Percentiles rank a stretch among this genome's conserved stretches.
phyloP scores from a whole-genome alignment of 1,140 invertebrate genomes.

The Meteorus sp. region DNA sequence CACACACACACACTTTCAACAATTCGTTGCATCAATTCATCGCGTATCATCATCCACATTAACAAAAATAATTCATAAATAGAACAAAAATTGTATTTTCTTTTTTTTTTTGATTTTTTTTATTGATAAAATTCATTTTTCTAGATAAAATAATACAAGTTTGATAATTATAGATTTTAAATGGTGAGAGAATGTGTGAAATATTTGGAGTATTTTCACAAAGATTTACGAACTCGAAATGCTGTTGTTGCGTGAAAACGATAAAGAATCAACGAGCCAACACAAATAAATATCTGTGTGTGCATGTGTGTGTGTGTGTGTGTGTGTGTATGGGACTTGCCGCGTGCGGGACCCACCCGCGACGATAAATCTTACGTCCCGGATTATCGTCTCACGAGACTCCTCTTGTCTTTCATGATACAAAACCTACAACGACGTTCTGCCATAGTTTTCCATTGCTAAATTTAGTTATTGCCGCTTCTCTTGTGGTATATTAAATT shows the following conservation, averaged over 20 bases:
- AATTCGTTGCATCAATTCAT: too few species aligned
- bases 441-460: slow-evolving; percentile 24
- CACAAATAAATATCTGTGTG: neutral
- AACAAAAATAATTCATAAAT: too few species aligned
- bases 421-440: neutral
- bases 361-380: slow-evolving; percentile 17
- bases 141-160: too few species aligned
- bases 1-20: too few species aligned
- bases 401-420: neutral
- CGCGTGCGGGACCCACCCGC: slow-evolving; percentile 2
- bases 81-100: too few species aligned
- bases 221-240: neutral
- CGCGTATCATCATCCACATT: too few species aligned
- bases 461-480: slow-evolving; percentile 43
- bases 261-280: neutral
- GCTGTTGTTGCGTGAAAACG: neutral
- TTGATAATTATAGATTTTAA: too few species aligned
- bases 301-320: neutral
- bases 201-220: neutral
- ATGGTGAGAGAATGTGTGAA: too few species aligned
- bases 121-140: too few species aligned
- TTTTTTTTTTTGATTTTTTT: too few species aligned
- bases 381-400: slow-evolving; percentile 16
- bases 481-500: slow-evolving; percentile 42
- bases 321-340: slow-evolving; percentile 22